Conservation (phyloP, 2,797 vertebrate species). For the Vipera latastei region DNA sequence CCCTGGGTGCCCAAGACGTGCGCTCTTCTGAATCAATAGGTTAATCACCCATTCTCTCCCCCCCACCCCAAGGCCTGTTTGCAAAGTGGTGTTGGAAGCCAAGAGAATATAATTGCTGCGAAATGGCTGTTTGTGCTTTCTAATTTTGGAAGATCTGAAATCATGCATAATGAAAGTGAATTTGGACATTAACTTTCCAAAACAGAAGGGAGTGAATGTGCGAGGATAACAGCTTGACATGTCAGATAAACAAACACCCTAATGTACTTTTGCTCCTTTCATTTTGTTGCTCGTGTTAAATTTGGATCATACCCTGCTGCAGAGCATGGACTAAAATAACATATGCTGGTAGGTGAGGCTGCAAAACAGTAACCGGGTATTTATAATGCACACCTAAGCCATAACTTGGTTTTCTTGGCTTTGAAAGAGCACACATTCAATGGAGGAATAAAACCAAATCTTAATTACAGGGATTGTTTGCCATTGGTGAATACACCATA, state of each 20-base stretch:
- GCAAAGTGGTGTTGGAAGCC: neutral
- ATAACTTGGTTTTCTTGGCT: neutral
- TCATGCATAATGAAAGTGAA: neutral
- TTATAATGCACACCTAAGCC: neutral
- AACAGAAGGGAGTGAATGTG: neutral
- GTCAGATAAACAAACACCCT: neutral
- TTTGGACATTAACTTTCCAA: neutral
- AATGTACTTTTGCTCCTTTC: neutral
- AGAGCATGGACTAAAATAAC: neutral
- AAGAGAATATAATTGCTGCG: neutral
- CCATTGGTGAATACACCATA: neutral
- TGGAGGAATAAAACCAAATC: neutral
- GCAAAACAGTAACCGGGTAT: neutral
- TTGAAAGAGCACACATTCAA: neutral
- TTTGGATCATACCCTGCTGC: neutral
- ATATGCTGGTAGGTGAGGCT: neutral
- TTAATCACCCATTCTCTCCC: neutral
- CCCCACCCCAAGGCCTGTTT: neutral
- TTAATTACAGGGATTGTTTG: neutral
- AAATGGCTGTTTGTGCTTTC: neutral
- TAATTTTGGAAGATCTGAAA: neutral
- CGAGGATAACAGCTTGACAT: neutral
- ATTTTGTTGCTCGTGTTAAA: neutral
- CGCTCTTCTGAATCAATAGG: neutral
- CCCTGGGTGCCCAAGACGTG: neutral